Conservation (phyloP, 2,797 vertebrate genomes). For the Synaphobranchus kaupii region DNA sequence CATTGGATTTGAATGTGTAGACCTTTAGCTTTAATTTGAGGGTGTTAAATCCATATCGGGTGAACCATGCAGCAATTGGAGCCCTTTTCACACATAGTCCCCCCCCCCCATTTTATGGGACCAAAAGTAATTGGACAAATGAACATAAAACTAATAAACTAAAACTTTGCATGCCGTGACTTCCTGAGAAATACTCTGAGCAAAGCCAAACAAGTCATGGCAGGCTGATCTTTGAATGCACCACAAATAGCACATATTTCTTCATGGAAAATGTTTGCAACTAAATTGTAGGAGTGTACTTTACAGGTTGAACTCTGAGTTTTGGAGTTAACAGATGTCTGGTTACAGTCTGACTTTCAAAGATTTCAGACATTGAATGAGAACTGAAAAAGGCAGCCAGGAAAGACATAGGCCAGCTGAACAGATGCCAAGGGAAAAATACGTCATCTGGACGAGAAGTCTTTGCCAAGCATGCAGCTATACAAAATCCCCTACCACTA, state of each 20-base stretch:
- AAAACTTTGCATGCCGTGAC: constrained; percentile 1
- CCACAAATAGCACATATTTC: neutral
- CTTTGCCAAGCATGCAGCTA: neutral
- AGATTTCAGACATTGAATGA: neutral
- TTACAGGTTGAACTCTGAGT: neutral
- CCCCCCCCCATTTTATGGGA: no score
- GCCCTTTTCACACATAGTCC: no score
- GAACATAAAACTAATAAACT: neutral
- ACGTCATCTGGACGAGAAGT: neutral
- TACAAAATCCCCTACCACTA: neutral
- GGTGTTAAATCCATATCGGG: no score
- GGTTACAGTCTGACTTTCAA: neutral
- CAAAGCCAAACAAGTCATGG: constrained; percentile 15
- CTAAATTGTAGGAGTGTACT: neutral
- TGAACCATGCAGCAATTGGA: no score
- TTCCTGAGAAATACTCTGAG: neutral
- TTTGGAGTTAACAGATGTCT: neutral
- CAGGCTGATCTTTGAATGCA: neutral
- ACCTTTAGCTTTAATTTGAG: no score
- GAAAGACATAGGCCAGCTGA: neutral
- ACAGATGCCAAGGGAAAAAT: neutral
- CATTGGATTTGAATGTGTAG: no score
- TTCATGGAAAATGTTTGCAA: neutral
- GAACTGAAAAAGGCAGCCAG: neutral
- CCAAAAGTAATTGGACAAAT: neutral